Evolutionary conservation across 2,797 vertebrate genomes (phyloP).

Genomic region (Myoxocephalus aenaeus): DNA sequence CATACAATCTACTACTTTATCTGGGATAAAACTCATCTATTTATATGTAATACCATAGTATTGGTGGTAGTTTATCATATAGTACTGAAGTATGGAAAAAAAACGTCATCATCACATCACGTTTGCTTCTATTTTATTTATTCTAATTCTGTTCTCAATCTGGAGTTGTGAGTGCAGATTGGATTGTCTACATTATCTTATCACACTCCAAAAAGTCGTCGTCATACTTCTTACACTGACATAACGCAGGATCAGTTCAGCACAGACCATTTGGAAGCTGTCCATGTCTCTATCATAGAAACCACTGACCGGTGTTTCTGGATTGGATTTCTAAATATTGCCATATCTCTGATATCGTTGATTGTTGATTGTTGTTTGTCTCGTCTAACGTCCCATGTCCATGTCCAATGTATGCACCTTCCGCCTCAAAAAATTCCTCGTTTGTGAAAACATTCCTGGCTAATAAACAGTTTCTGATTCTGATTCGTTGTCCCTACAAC

Average conservation of each 20-base stretch:
- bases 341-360: no score
- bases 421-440: no score
- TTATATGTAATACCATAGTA: no score
- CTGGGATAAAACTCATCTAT: neutral
- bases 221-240: neutral
- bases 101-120: neutral
- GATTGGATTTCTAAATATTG: slow-evolving; percentile 7
- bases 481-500: slow-evolving; percentile 2
- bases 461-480: no score
- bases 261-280: neutral
- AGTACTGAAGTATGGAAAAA: neutral
- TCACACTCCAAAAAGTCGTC: neutral
- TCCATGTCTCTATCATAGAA: slow-evolving; percentile 8
- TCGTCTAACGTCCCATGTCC: no score
- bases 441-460: no score
- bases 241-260: neutral
- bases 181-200: neutral
- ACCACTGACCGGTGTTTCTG: slow-evolving; percentile 17
- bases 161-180: neutral
- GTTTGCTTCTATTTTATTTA: neutral
- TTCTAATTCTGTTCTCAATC: neutral
- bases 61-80: neutral
- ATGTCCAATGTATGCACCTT: no score
- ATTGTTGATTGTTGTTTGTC: no score
- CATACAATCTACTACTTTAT: neutral